Conservation (phyloP, 1,140 invertebrate genomes). For the Drosophila orosa region DNA sequence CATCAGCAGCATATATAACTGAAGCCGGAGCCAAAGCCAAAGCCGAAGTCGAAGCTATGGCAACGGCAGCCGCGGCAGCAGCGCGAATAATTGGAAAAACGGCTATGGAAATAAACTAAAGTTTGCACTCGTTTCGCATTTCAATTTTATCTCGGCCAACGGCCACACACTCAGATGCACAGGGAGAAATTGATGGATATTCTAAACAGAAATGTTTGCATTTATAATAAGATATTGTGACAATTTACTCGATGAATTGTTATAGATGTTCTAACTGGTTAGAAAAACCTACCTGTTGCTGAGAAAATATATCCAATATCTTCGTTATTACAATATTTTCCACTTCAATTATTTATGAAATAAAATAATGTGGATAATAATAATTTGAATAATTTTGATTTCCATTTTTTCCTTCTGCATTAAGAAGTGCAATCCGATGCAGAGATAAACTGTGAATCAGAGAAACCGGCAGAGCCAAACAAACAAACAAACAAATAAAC, state of each 20-base stretch:
- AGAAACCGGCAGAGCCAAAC: slow-evolving; percentile 18
- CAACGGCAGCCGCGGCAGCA: slow-evolving; percentile 44
- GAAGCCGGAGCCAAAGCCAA: slow-evolving; percentile 2
- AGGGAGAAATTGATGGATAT: not conserved
- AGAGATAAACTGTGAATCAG: slow-evolving; percentile 19
- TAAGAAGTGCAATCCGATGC: slow-evolving; percentile 27
- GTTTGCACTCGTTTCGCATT: slow-evolving; percentile 74
- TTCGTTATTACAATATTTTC: too few species aligned
- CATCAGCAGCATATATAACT: slow-evolving; percentile 52
- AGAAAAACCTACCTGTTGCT: not conserved
- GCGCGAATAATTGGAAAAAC: slow-evolving; percentile 74
- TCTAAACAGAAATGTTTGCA: rapidly evolving
- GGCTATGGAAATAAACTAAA: slow-evolving; percentile 78
- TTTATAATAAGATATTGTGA: not conserved
- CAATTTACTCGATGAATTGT: not conserved
- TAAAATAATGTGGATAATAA: too few species aligned
- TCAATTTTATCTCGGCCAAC: slow-evolving; percentile 62
- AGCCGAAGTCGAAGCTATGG: slow-evolving; percentile 20
- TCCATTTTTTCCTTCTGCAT: slow-evolving; percentile 1
- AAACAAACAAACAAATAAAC: slow-evolving; percentile 33
- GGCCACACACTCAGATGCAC: slow-evolving; percentile 36
- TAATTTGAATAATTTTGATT: too few species aligned
- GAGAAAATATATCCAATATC: not conserved
- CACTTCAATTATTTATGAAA: too few species aligned
- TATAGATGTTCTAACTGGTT: not conserved